phyloP scores from a whole-genome alignment of 2,113 vertebrate species.

The Festucalex cinctus region DNA sequence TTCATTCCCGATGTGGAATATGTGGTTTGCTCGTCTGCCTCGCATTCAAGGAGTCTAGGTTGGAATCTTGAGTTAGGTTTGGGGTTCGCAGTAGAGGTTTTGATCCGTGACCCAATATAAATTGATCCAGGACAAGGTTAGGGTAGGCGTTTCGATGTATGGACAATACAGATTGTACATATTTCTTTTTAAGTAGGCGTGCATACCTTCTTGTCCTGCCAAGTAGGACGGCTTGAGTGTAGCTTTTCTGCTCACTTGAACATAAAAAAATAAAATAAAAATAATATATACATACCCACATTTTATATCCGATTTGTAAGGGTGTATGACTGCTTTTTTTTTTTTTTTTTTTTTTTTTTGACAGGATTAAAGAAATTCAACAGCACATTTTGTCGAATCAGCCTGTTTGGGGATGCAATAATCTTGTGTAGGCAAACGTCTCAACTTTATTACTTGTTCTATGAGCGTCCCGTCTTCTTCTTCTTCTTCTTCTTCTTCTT shows the following conservation, averaged over 20 bases:
- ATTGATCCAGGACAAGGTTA: too few species aligned
- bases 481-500: too few species aligned
- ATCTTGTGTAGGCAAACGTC: not conserved
- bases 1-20: not conserved
- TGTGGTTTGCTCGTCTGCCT: not conserved
- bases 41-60: not conserved
- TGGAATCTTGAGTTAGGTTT: not conserved
- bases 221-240: too few species aligned
- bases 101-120: too few species aligned
- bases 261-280: not conserved
- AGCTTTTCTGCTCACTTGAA: not conserved
- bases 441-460: conserved; percentile 1
- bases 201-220: too few species aligned
- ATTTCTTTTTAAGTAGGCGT: too few species aligned
- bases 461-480: not conserved
- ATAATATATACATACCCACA: not conserved
- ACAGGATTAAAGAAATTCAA: conserved; percentile 3
- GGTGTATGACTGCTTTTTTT: not conserved
- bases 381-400: conserved; percentile 2
- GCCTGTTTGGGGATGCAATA: not conserved
- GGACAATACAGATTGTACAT: too few species aligned
- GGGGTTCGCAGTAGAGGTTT: too few species aligned
- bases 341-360: conserved; percentile 2
- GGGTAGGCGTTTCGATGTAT: too few species aligned
- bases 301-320: not conserved